These are phyloP conservation scores for Pygmarrhopalites habei DNA, from an alignment of 1,140 invertebrate species.

Conservation along the genomic window DNA sequence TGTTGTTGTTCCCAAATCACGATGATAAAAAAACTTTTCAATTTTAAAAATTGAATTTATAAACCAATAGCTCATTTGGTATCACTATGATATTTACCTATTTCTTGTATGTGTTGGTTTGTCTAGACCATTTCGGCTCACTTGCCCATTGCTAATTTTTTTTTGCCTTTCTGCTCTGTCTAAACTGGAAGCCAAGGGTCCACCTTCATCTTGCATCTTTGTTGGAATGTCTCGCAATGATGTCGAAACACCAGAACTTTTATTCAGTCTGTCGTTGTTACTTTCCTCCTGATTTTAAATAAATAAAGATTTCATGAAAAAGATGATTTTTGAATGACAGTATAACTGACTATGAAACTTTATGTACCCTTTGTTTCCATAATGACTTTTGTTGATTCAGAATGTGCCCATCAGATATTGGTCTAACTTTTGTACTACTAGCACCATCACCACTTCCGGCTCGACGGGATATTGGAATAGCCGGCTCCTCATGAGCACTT, in stretches of 20 bases:
- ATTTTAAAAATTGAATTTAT: too few species aligned
- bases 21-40: too few species aligned
- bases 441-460: not conserved
- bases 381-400: constrained; percentile 20
- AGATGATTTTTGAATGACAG: not conserved
- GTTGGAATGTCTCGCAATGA: constrained; percentile 36
- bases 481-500: too few species aligned
- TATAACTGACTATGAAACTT: too few species aligned
- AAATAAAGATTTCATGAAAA: not conserved
- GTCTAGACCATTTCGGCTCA: not conserved
- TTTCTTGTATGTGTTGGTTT: constrained; percentile 31
- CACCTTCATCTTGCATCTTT: constrained; percentile 20
- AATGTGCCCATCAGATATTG: constrained; percentile 32
- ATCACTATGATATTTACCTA: constrained; percentile 24
- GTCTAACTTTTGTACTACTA: constrained; percentile 29
- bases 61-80: too few species aligned
- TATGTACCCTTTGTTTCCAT: constrained; percentile 19
- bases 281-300: constrained; percentile 21
- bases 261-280: constrained; percentile 23
- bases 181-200: constrained; percentile 26
- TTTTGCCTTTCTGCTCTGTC: constrained; percentile 28
- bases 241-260: constrained; percentile 21
- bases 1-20: too few species aligned
- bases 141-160: constrained; percentile 25
- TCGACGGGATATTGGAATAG: not conserved